Conservation (phyloP, 2,888 invertebrate species). For the Stenchaetothrips biformis region DNA sequence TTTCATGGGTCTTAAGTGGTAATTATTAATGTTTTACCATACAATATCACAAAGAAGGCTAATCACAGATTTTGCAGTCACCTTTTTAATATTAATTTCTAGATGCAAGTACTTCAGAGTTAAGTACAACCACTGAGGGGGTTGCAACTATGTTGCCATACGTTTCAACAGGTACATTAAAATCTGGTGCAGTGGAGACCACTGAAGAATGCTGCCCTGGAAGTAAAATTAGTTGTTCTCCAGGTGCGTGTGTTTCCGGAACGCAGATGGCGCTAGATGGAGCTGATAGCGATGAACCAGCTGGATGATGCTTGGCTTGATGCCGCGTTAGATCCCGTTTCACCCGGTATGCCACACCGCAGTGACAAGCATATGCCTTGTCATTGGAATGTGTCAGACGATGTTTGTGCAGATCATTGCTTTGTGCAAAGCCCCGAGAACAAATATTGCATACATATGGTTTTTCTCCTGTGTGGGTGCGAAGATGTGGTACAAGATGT, state of each 20-base stretch:
- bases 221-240: background rate
- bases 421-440: slow-evolving; percentile 1
- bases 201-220: background rate
- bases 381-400: background rate
- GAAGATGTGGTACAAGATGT: background rate
- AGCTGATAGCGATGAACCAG: background rate
- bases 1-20: background rate
- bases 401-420: slow-evolving; percentile 1
- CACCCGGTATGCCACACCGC: background rate
- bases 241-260: background rate
- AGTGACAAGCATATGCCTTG: background rate
- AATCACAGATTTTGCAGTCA: background rate
- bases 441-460: slow-evolving; percentile 1
- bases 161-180: background rate
- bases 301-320: background rate
- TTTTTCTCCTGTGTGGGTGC: background rate
- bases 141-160: background rate
- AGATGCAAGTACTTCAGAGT: background rate
- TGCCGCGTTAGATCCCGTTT: background rate
- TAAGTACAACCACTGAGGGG: background rate
- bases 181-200: background rate
- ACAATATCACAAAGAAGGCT: background rate
- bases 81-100: background rate
- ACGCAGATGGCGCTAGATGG: background rate
- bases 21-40: background rate